Evolutionary conservation across 2,888 invertebrate species (phyloP).

Genomic region (Leptinotarsa haldemani): DNA sequence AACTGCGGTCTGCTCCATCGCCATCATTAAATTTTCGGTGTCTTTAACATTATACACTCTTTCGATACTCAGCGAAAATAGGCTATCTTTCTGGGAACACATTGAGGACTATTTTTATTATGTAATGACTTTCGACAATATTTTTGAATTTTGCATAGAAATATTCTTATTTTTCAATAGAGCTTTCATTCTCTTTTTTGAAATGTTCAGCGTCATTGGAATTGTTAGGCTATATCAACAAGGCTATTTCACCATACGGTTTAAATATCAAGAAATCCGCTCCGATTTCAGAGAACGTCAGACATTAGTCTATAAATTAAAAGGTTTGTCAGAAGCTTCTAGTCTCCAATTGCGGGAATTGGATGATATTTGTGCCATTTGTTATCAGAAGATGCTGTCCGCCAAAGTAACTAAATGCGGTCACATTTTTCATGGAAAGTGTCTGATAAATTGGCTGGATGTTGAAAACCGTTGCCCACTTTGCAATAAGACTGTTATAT

Average conservation of each 20-base stretch:
- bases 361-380: constrained; percentile 95
- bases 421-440: constrained; percentile 95
- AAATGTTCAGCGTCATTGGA: constrained; percentile 92
- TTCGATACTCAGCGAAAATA: constrained; percentile 88
- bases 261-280: constrained; percentile 90
- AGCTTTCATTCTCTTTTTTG: constrained; percentile 92
- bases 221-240: constrained; percentile 97
- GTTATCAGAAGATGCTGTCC: constrained; percentile 88
- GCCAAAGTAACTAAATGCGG: constrained; percentile 89
- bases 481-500: constrained; percentile 85
- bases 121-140: constrained; percentile 91
- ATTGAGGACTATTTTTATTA: constrained; percentile 96
- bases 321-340: constrained; percentile 88
- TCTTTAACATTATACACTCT: constrained; percentile 89
- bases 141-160: constrained; percentile 94
- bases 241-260: constrained; percentile 97
- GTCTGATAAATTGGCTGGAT: constrained; percentile 94
- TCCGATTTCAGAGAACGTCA: constrained; percentile 90
- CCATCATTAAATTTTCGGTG: constrained; percentile 87
- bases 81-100: constrained; percentile 91
- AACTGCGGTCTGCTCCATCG: constrained; percentile 92
- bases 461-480: constrained; percentile 94
- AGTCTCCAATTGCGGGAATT: constrained; percentile 78
- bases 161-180: constrained; percentile 93
- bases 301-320: constrained; percentile 92